phyloP scores from a whole-genome alignment of 1,140 invertebrate species.

The Oryctes rhinoceros region DNA sequence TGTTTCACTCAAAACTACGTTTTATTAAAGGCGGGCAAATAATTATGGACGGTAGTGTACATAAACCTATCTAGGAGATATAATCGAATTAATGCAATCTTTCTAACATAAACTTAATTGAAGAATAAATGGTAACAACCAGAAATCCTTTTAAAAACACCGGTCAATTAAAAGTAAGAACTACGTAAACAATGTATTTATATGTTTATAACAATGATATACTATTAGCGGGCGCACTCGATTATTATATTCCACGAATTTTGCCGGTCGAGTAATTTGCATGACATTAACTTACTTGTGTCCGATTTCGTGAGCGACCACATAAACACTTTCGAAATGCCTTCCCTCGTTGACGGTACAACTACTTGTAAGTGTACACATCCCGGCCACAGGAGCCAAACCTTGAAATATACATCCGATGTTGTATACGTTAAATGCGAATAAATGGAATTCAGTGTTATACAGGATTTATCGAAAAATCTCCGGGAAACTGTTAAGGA shows the following conservation, averaged over 20 bases:
- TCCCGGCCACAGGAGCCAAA: constrained; percentile 70
- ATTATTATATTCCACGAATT: neutral
- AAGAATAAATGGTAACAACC: no score
- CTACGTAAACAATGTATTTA: neutral
- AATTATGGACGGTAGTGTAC: no score
- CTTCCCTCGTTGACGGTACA: constrained; percentile 73
- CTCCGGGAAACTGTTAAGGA: no score
- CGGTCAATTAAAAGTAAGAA: neutral
- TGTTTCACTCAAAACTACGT: no score
- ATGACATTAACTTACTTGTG: constrained; percentile 65
- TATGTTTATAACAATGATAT: neutral
- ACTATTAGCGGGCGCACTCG: neutral
- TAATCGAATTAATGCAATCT: no score
- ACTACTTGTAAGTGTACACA: constrained; percentile 70
- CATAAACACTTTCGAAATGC: constrained; percentile 73
- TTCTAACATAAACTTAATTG: no score
- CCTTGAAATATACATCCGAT: constrained; percentile 57
- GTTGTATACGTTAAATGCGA: no score
- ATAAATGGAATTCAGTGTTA: no score
- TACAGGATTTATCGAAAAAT: no score
- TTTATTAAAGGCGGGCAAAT: no score
- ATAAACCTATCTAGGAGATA: no score
- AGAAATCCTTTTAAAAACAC: no score
- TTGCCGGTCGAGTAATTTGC: constrained; percentile 20
- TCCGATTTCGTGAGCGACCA: constrained; percentile 71